Percentiles rank a stretch among this genome's conserved stretches.
Conservation (phyloP, 2,797 vertebrate genomes). For the Notolepis coatsorum region DNA sequence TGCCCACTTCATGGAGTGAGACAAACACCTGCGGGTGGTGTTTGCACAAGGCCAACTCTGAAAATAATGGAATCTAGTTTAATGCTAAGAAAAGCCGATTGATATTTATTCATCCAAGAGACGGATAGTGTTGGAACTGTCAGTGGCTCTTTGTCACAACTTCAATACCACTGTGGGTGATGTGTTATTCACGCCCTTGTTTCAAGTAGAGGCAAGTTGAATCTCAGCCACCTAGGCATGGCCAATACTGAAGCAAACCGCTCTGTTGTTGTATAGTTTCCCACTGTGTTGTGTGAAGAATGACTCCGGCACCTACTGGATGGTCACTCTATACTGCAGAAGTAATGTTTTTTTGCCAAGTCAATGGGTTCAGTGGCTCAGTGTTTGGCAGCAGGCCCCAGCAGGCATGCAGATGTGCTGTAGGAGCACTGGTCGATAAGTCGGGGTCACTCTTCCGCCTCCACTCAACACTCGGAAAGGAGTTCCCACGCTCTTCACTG, state of each 20-base stretch:
- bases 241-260: background rate
- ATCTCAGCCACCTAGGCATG: background rate
- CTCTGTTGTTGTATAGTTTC: background rate
- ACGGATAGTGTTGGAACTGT: slow-evolving; percentile 9
- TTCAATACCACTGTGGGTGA: slow-evolving; percentile 1
- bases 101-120: slow-evolving; percentile 15
- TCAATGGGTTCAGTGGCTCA: slow-evolving; percentile 28
- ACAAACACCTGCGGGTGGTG: slow-evolving; percentile 7
- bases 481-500: slow-evolving; percentile 71
- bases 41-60: slow-evolving; percentile 10
- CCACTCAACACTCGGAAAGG: slow-evolving; percentile 48
- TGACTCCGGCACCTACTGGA: background rate
- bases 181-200: background rate
- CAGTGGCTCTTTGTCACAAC: background rate
- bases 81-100: slow-evolving; percentile 21
- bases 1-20: slow-evolving; percentile 11
- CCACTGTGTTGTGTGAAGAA: background rate
- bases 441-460: slow-evolving; percentile 60
- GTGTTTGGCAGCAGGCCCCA: slow-evolving; percentile 49
- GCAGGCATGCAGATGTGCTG: slow-evolving; percentile 39
- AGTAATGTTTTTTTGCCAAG: slow-evolving; percentile 16
- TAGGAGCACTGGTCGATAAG: slow-evolving; percentile 52
- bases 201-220: background rate
- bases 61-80: slow-evolving; percentile 7
- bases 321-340: background rate